Evolutionary conservation across 2,888 invertebrate genomes (phyloP).

Genomic region (Amphipyra tragopoginis): DNA sequence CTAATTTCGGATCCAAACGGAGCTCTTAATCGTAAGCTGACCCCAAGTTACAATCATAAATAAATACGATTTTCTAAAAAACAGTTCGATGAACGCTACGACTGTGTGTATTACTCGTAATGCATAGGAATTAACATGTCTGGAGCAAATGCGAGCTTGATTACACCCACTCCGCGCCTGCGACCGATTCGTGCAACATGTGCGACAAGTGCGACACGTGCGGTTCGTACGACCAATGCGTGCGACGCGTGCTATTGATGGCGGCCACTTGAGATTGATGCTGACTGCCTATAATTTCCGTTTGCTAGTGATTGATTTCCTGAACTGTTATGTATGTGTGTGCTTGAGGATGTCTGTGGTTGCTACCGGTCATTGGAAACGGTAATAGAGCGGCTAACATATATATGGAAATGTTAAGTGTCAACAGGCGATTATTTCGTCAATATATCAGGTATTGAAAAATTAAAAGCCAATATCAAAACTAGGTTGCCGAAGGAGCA

Average conservation of each 20-base stretch:
- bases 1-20: too few relatives aligned
- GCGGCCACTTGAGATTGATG: slow-evolving; percentile 31
- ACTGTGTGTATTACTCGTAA: slow-evolving; percentile 10
- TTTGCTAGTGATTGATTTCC: slow-evolving; percentile 37
- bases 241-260: slow-evolving; percentile 11
- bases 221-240: background rate
- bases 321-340: slow-evolving; percentile 24
- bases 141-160: slow-evolving; percentile 16
- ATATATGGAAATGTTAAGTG: too few relatives aligned
- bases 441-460: too few relatives aligned
- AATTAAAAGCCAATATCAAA: too few relatives aligned
- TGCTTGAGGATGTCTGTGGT: slow-evolving; percentile 1
- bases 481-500: too few relatives aligned
- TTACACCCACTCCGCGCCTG: slow-evolving; percentile 1
- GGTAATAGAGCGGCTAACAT: slow-evolving; percentile 8
- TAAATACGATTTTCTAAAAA: background rate
- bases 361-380: slow-evolving; percentile 1
- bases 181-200: background rate
- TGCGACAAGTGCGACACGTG: background rate
- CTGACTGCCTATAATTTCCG: slow-evolving; percentile 16
- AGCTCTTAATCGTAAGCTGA: too few relatives aligned
- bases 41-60: too few relatives aligned
- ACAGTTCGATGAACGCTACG: background rate
- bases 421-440: too few relatives aligned
- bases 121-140: slow-evolving; percentile 21